Percentiles rank a stretch among this genome's conserved stretches.
These are phyloP conservation scores for Cyprinodon tularosa DNA, from an alignment of 2,113 vertebrate species.

Conservation along the genomic window DNA sequence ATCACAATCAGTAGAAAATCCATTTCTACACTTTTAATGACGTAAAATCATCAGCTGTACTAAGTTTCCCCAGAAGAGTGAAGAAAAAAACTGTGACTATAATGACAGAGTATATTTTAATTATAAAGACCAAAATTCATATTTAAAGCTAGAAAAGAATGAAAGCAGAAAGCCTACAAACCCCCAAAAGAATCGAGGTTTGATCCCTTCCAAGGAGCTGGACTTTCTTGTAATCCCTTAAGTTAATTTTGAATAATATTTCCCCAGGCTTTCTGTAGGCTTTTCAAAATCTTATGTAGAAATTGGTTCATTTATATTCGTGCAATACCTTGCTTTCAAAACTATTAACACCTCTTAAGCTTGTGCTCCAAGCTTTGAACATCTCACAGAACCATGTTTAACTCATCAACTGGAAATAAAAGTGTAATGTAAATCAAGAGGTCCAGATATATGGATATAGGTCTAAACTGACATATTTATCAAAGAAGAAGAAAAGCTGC, in stretches of 20 bases:
- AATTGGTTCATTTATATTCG: background rate
- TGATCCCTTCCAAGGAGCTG: background rate
- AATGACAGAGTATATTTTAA: conserved; percentile 9
- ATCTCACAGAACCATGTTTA: too few species aligned
- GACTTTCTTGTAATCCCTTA: background rate
- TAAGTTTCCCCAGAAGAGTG: background rate
- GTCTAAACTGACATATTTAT: too few species aligned
- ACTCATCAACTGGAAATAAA: too few species aligned
- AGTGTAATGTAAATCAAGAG: too few species aligned
- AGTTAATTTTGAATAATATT: background rate
- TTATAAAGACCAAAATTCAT: conserved; percentile 7
- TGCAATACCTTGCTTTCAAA: background rate
- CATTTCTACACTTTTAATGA: conserved; percentile 32
- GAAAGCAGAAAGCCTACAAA: background rate
- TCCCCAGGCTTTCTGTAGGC: too few species aligned
- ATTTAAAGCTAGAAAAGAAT: background rate
- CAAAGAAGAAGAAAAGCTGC: too few species aligned
- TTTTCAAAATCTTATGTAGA: background rate
- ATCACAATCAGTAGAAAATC: conserved; percentile 18
- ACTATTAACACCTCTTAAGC: background rate
- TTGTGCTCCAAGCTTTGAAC: too few species aligned
- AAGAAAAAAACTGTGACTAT: conserved; percentile 9
- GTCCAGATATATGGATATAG: too few species aligned
- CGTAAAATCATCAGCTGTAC: conserved; percentile 33
- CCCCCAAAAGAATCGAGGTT: conserved; percentile 8